Evolutionary conservation across 2,113 vertebrate species (phyloP).

Genomic region (Hippolais icterina): DNA sequence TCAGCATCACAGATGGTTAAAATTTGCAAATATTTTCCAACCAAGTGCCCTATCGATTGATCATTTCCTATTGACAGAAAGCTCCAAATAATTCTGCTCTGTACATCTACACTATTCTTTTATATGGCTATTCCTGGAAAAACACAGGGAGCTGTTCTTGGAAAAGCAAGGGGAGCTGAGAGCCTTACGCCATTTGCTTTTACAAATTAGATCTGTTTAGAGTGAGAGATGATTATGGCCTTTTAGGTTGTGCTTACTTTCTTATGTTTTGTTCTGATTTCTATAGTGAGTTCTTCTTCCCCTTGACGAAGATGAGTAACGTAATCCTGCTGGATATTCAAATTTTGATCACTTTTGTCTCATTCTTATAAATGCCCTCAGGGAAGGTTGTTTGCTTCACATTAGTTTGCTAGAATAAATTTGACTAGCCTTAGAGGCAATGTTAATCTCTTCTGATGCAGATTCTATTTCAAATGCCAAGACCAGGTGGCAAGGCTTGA

Average conservation of each 20-base stretch:
- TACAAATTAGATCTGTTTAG: background rate
- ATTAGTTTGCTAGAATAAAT: constrained; percentile 1
- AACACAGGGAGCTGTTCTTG: background rate
- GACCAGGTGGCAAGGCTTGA: background rate
- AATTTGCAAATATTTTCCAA: background rate
- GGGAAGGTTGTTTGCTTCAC: background rate
- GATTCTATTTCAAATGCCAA: background rate
- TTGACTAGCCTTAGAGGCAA: background rate
- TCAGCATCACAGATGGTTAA: background rate
- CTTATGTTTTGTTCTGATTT: background rate
- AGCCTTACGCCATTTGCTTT: background rate
- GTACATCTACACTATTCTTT: background rate
- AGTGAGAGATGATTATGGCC: background rate
- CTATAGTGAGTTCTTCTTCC: background rate
- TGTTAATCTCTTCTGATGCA: background rate
- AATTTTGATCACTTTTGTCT: constrained; percentile 6
- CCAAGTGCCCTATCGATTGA: background rate
- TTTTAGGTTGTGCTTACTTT: background rate
- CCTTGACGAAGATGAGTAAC: background rate
- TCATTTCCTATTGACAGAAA: background rate
- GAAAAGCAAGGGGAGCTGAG: background rate
- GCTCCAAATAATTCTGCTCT: background rate
- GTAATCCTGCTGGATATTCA: background rate
- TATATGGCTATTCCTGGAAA: background rate
- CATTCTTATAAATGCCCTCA: background rate